Evolutionary conservation across 2,797 vertebrate species (phyloP).

Genomic region (Pampus argenteus): DNA sequence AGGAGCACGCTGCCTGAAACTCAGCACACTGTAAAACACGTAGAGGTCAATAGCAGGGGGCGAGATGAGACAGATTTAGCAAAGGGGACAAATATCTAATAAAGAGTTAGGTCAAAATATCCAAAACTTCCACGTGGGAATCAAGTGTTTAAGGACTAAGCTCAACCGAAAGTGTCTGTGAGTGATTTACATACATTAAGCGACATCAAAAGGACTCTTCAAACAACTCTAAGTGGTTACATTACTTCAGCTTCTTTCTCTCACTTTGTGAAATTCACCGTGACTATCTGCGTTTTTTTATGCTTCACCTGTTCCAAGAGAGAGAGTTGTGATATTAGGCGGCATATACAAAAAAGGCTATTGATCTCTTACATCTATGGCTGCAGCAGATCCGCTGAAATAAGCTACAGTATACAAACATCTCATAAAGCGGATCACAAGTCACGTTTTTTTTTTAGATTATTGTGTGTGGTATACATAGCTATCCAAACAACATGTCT

Average conservation of each 20-base stretch:
- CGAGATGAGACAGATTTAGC: conserved; percentile 6
- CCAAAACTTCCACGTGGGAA: conserved; percentile 34
- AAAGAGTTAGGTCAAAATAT: conserved; percentile 44
- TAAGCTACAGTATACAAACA: conserved; percentile 5
- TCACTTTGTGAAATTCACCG: conserved; percentile 51
- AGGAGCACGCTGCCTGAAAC: conserved; percentile 5
- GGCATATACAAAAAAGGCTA: neutral
- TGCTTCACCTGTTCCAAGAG: conserved; percentile 21
- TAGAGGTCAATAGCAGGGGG: conserved; percentile 17
- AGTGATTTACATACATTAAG: conserved; percentile 69
- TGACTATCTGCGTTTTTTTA: conserved; percentile 16
- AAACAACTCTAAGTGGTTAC: conserved; percentile 49
- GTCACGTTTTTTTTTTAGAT: conserved; percentile 37
- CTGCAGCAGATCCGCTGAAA: neutral
- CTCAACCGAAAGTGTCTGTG: conserved; percentile 50
- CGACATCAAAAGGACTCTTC: conserved; percentile 63
- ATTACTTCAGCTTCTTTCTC: conserved; percentile 48
- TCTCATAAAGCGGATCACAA: neutral
- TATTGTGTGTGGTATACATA: conserved; percentile 23
- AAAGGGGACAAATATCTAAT: conserved; percentile 34
- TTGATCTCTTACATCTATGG: neutral
- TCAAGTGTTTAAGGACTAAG: conserved; percentile 44
- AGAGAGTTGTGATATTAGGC: conserved; percentile 10
- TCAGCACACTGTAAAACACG: neutral
- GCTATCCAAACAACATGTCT: conserved; percentile 54